Conservation (phyloP, 2,113 vertebrate genomes). For the Trogon melanurus region DNA sequence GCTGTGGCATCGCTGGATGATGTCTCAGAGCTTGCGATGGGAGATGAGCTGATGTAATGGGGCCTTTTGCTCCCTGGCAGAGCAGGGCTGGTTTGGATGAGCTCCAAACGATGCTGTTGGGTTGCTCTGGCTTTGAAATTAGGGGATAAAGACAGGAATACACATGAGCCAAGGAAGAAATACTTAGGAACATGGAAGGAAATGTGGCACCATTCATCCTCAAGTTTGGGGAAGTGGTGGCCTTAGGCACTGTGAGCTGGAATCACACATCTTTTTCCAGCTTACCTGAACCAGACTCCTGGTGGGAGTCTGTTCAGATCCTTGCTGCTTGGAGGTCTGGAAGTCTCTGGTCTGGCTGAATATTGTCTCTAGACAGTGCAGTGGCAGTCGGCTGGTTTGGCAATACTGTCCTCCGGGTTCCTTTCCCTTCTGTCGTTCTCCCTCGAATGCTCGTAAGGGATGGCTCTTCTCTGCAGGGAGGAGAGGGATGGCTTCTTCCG, state of each 20-base stretch:
- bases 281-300: background rate
- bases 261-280: background rate
- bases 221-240: background rate
- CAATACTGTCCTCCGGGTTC: background rate
- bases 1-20: fast-evolving
- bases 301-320: background rate
- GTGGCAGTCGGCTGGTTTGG: background rate
- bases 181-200: fast-evolving
- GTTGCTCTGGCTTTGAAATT: background rate
- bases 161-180: background rate
- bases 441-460: background rate
- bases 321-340: background rate
- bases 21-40: background rate
- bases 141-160: background rate
- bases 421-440: background rate
- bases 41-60: background rate
- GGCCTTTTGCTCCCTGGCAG: background rate
- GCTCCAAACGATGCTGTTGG: background rate
- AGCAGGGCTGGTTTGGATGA: background rate
- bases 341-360: background rate
- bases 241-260: background rate
- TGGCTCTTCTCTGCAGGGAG: background rate
- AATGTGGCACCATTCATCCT: background rate
- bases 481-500: background rate
- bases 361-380: background rate